A percentile compares a stretch with the other conserved stretches of the same genome.
Evolutionary conservation across 1,140 invertebrate species (phyloP).

Genomic region (Megalopta genalis): DNA sequence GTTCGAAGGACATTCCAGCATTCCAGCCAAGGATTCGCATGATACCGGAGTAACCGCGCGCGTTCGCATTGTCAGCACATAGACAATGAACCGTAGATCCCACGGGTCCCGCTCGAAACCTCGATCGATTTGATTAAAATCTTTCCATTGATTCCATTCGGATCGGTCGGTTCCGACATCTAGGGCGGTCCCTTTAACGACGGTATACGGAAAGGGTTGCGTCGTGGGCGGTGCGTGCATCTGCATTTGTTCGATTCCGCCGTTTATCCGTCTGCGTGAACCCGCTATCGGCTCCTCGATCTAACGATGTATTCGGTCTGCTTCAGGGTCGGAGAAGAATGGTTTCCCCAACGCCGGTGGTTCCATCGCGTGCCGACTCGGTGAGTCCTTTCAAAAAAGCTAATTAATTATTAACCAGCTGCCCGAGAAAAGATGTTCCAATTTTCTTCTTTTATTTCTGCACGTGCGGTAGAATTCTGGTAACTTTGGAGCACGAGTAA

Average conservation of each 20-base stretch:
- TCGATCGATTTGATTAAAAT: conserved; percentile 42
- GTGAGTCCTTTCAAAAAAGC: conserved; percentile 62
- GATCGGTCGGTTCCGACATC: conserved; percentile 26
- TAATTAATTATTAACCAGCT: background rate
- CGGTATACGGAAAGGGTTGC: conserved; percentile 24
- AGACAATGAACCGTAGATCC: conserved; percentile 34
- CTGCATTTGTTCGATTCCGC: conserved; percentile 46
- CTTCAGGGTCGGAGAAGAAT: conserved; percentile 72
- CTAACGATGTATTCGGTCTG: conserved; percentile 18
- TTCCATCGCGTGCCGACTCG: conserved; percentile 67
- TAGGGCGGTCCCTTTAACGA: conserved; percentile 45
- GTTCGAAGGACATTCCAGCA: background rate
- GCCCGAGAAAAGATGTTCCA: background rate
- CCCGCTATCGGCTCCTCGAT: conserved; percentile 55
- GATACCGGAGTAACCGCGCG: background rate
- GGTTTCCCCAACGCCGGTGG: conserved; percentile 62
- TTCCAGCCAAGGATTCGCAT: background rate
- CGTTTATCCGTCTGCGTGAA: conserved; percentile 50
- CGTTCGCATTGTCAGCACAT: background rate
- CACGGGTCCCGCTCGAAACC: conserved; percentile 4
- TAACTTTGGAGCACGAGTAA: too few relatives aligned
- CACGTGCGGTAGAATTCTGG: too few relatives aligned
- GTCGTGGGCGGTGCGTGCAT: conserved; percentile 69
- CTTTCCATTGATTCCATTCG: conserved; percentile 35
- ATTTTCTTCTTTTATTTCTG: too few relatives aligned